Evolutionary conservation across 2,888 invertebrate species (phyloP).

Genomic region (Drosophila nr. medialis): DNA sequence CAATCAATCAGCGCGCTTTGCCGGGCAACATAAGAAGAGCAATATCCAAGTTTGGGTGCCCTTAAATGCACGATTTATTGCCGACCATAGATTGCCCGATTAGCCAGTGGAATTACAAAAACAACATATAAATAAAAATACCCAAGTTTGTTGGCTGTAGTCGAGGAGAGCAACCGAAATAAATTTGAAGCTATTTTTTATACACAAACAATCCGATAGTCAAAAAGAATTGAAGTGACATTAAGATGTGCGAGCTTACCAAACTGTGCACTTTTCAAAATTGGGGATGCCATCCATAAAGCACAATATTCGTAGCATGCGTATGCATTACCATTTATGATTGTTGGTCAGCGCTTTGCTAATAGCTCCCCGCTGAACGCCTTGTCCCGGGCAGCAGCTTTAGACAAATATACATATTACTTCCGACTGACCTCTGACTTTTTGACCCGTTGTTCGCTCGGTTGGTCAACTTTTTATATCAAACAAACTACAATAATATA

Average conservation of each 20-base stretch:
- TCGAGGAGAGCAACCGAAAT: background rate
- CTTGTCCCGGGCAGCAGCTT: slow-evolving; percentile 18
- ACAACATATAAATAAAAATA: background rate
- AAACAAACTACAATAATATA: slow-evolving; percentile 72
- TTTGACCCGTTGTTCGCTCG: slow-evolving; percentile 5
- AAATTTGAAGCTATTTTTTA: background rate
- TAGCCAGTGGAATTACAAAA: slow-evolving; percentile 30
- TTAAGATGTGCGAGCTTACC: background rate
- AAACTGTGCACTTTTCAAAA: background rate
- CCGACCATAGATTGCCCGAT: slow-evolving; percentile 47
- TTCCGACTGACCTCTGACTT: slow-evolving; percentile 43
- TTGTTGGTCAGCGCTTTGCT: slow-evolving; percentile 23
- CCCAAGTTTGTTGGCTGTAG: background rate
- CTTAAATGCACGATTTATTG: slow-evolving; percentile 55
- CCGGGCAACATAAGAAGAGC: slow-evolving; percentile 22
- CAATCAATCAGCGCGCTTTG: slow-evolving; percentile 79
- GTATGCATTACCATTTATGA: slow-evolving; percentile 27
- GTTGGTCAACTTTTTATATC: slow-evolving; percentile 64
- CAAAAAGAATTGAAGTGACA: background rate
- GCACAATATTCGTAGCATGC: background rate
- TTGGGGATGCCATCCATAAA: background rate
- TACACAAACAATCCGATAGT: background rate
- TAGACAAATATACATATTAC: slow-evolving; percentile 49
- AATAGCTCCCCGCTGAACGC: slow-evolving; percentile 50
- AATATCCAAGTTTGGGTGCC: slow-evolving; percentile 9